Conservation (phyloP, 2,113 vertebrate species). For the Varanus salvator region DNA sequence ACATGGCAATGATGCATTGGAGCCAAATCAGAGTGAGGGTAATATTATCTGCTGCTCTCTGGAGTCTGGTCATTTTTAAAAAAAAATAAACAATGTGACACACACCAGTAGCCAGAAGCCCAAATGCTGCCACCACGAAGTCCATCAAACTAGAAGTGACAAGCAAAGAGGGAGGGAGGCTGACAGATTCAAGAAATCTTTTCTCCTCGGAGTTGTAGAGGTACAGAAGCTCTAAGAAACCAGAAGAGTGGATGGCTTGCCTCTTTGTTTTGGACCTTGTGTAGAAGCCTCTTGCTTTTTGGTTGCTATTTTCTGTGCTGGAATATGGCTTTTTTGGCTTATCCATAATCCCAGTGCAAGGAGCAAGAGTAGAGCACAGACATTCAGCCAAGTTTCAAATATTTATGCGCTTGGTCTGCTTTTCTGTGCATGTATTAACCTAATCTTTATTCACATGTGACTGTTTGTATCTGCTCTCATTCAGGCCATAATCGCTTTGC, state of each 20-base stretch:
- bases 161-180: too few species aligned
- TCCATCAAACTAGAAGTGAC: too few species aligned
- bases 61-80: too few species aligned
- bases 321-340: neutral
- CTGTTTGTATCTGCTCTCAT: neutral
- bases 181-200: too few species aligned
- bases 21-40: too few species aligned
- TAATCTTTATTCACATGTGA: neutral
- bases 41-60: too few species aligned
- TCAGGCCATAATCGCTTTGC: neutral
- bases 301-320: too few species aligned
- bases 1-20: too few species aligned
- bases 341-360: neutral
- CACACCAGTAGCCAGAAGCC: too few species aligned
- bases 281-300: neutral
- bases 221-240: neutral
- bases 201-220: neutral
- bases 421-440: neutral
- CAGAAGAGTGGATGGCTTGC: neutral
- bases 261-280: neutral
- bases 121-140: too few species aligned
- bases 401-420: neutral
- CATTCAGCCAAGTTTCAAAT: neutral
- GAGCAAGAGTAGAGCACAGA: neutral
- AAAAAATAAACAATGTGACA: too few species aligned